Evolutionary conservation across 2,888 invertebrate species (phyloP).

Genomic region (Dascillus cervinus): DNA sequence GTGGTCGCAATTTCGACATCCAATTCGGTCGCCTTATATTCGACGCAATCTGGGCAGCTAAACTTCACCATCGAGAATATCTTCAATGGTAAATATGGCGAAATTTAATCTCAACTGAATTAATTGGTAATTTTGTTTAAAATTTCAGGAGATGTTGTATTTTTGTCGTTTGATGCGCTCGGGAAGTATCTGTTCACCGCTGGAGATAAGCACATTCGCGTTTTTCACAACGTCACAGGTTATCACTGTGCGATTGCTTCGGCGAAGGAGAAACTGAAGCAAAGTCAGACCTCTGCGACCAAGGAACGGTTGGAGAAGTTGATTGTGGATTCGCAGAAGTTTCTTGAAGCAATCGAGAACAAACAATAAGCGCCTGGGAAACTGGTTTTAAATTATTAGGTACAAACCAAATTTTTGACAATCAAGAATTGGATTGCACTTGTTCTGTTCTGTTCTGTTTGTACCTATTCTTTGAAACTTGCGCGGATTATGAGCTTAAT

Average conservation of each 20-base stretch:
- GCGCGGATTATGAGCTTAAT: too few relatives aligned
- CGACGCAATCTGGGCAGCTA: slow-evolving; percentile 55
- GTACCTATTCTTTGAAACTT: too few relatives aligned
- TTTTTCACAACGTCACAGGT: slow-evolving; percentile 74
- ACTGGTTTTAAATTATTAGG: not conserved
- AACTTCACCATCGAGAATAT: slow-evolving; percentile 62
- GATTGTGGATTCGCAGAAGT: slow-evolving; percentile 52
- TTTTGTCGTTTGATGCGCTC: slow-evolving; percentile 65
- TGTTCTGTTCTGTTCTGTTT: too few relatives aligned
- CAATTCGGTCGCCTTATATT: slow-evolving; percentile 60
- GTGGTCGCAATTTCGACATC: slow-evolving; percentile 65
- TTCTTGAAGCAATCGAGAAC: slow-evolving; percentile 26
- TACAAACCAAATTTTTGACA: not conserved
- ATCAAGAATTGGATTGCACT: too few relatives aligned
- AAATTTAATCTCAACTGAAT: not conserved
- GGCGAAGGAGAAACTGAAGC: slow-evolving; percentile 46
- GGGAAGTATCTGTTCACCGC: slow-evolving; percentile 66
- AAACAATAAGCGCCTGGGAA: not conserved
- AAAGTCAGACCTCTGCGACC: slow-evolving; percentile 62
- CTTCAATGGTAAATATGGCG: slow-evolving; percentile 48
- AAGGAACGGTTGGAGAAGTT: slow-evolving; percentile 66
- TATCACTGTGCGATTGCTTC: slow-evolving; percentile 46
- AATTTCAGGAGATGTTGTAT: slow-evolving; percentile 57
- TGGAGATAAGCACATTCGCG: slow-evolving; percentile 68
- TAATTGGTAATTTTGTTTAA: not conserved